Base-by-base conservation (phyloP, 2,888 invertebrate species). In the Eilema depressum region DNA sequence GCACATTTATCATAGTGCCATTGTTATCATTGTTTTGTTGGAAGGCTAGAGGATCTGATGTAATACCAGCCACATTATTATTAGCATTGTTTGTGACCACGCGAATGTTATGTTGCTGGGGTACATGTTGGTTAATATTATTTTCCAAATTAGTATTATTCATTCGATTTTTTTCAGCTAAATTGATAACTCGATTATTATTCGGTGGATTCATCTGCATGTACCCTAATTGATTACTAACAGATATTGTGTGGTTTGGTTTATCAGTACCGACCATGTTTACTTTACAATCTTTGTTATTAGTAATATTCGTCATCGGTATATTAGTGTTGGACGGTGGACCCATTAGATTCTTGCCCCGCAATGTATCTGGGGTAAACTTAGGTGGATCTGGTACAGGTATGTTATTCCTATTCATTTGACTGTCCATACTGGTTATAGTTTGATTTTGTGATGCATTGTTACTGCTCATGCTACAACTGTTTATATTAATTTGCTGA, bases 1-100 rank as follows among this genome's bases (percentile, higher is more conserved):
- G 95, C 41, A 95, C 94, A 79, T 95, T 95, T 66, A 95, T 95
- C 91, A 95, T 95, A 28, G 95, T 95, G 33, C 92, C 87, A 71
- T 82, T 92, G 66, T 85, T 92, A 83, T 95, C 95, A 69, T 81
- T 89, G 79, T 92, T 94, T 79, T 93, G 95, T 82, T 95, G 95
- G 83, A 93, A 95, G 17, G 90, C 83, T 69, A 94, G 76, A 26
- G 95, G 88, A 60, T 95, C 95, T 41, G 90, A 74, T 41, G 88
- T 82, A 28, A 93, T 91, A 10, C 89, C 89, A 28, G 89, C 78
- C 17, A 93, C 93, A 76, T 88, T 93, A 70, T 76, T 93, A 69
- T 83, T 93, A 56, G 75, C 86, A 73, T 90, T 94, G 77, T 94
- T 95, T 20, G 94, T 95, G 26, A 95, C 94, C 41, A 95, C 94